Base-by-base conservation (phyloP, 1,140 invertebrate species). In the Cephus cinctus region DNA sequence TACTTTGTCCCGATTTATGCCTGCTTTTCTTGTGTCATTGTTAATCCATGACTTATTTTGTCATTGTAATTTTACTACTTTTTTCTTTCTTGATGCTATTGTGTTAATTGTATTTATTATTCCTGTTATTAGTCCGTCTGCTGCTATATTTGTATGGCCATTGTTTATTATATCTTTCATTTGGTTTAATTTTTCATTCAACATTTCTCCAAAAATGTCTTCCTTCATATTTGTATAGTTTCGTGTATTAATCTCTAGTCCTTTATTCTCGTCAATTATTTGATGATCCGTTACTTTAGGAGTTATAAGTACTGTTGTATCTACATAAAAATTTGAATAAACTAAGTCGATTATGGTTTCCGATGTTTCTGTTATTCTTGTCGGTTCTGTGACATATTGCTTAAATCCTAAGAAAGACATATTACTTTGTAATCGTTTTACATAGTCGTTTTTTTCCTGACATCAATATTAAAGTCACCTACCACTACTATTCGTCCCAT, bases 251-350 rank as follows among this genome's bases (percentile, higher is more conserved):
- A 12, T 16, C 21, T 31, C 12, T 9, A 20, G 30, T 18, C 8
- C 9, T 12, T 32, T 32, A 16, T 38, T 15, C 21, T 15, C 21
- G 9, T 36, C 18, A 1, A 50, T 5, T 9, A 38, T 30, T 5
- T 43, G 14, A 16, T 50, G 41, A 38, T 50, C 42, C 8, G 48
- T 23, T 19, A 44, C 39, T 20, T 50, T 50, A n/a, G 41, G 42
- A 11, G 41, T 39, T 19, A 11, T 6, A 11, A 39, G 18, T 36
- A 50, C 32, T 27, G 42, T 1, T 2, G 41, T 27, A n/a, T 12
- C 2, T 23, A 50, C 36, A 12, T 42, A 1, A 43, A 35, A 50
- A 43, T 50, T 43, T 20, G 1, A 44, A 42, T 42, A 49, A 3
- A 34, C 39, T 20, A 49, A 19, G 19, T 49, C 47, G 16, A 50